A percentile compares a stretch with the other conserved stretches of the same genome.
Conservation (phyloP, 1,140 invertebrate species). For the Yoshiicerus persimilis region DNA sequence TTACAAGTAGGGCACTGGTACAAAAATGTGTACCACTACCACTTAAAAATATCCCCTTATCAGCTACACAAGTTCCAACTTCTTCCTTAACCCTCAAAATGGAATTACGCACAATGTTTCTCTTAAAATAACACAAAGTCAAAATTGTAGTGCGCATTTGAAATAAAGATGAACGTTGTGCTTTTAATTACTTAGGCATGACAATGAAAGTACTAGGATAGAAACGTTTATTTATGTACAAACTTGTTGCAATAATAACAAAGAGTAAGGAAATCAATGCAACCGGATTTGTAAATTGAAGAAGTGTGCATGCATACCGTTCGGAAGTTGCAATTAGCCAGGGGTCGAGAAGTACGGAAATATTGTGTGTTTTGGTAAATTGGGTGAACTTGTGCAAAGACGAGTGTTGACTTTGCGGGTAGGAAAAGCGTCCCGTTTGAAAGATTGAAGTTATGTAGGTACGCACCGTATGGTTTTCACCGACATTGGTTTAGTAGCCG, state of each 20-base stretch:
- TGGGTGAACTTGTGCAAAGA: not conserved
- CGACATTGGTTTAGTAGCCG: not conserved
- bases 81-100: no score
- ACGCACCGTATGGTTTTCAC: not conserved
- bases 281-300: not conserved
- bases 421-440: not conserved
- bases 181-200: no score
- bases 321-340: not conserved
- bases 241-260: not conserved
- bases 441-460: not conserved
- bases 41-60: not conserved
- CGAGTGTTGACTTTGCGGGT: not conserved
- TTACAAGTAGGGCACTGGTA: not conserved
- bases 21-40: not conserved
- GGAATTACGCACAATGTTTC: no score
- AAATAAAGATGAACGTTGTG: no score
- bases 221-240: no score
- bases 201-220: no score
- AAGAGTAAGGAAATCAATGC: not conserved
- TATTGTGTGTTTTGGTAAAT: not conserved
- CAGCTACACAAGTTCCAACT: not conserved
- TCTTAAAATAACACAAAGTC: no score
- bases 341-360: not conserved
- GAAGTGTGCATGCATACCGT: not conserved
- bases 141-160: no score